Base-by-base conservation (phyloP, 2,797 vertebrate genomes). In the Siniperca obscura region DNA sequence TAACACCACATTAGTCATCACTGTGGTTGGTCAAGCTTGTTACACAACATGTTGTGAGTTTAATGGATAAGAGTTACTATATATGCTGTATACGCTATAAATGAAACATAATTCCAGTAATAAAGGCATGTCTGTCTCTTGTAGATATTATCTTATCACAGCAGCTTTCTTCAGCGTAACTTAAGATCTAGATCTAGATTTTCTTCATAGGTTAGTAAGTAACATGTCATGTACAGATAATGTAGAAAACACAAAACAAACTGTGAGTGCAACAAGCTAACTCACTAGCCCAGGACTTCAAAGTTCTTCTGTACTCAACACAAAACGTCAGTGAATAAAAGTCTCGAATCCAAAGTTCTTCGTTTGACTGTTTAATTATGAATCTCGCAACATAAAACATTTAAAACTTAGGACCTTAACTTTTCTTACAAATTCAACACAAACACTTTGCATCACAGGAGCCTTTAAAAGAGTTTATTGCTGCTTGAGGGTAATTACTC, bases 1-100 rank as follows among this genome's bases (percentile, higher is more conserved):
- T 62, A 80, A 67, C 42, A 74, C 11, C 8, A 4, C 36, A 12
- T 85, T 73, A 65, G 27, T 91, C 74, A 85, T 34, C 4, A 30
- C 7, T 57, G 13, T 48, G 70, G 72, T 13, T 52, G 62, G 56
- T 46, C 81, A 81, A 0, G 14, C n/a, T 61, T 36, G 5, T 40
- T 21, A 40, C 38, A 34, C 62, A 75, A 74, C 61, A 68, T 46
- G 53, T 16, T 21, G 17, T 36, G 25, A 73, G 27, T 65, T 52
- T 53, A 25, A 42, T 4, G 6, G 65, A 76, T 27, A 68, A 50
- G n/a, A 36, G 19, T 6, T 6, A 2, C 9, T 46, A n/a, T 17
- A 48, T 60, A 17, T 34, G 48, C 30, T 30, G 30, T 30, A 30
- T 30, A 48, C 40, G 36, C 50, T 67, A 22, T 72, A 70, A 75